Evolutionary conservation across 2,797 vertebrate species (phyloP).

Genomic region (Discoglossus pictus): DNA sequence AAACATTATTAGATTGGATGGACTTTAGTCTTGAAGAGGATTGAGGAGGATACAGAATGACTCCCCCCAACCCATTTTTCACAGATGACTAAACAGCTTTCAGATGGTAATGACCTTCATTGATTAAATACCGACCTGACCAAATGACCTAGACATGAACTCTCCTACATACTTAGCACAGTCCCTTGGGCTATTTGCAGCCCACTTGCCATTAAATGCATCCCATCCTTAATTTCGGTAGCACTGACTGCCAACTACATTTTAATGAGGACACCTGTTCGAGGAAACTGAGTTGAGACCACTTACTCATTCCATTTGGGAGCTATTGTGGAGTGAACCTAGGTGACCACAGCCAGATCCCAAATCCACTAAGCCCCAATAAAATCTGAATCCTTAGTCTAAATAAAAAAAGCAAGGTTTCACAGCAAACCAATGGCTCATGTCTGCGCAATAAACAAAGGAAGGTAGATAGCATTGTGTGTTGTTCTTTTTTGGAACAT

Average conservation of each 20-base stretch:
- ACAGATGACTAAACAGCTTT: constrained; percentile 41
- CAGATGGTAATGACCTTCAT: constrained; percentile 43
- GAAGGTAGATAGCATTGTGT: no score
- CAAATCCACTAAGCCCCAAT: no score
- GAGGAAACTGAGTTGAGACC: constrained; percentile 32
- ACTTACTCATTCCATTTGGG: constrained; percentile 25
- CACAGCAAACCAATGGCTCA: not conserved
- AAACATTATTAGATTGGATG: no score
- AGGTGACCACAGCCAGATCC: no score
- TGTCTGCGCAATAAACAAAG: no score
- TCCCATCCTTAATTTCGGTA: constrained; percentile 40
- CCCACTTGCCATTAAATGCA: constrained; percentile 31
- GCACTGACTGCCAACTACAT: constrained; percentile 29
- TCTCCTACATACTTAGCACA: constrained; percentile 6
- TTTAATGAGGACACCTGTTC: constrained; percentile 47
- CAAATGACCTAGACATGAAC: constrained; percentile 44
- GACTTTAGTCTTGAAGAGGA: no score
- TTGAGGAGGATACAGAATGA: not conserved
- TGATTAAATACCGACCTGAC: constrained; percentile 32
- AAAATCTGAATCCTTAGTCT: no score
- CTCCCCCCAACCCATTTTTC: constrained; percentile 8
- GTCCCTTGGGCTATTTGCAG: constrained; percentile 12
- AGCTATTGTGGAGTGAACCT: constrained; percentile 9
- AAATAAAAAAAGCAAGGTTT: no score
- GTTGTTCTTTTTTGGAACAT: no score